These are phyloP conservation scores for Hippolais icterina DNA, from an alignment of 2,113 vertebrate species.

Conservation along the genomic window DNA sequence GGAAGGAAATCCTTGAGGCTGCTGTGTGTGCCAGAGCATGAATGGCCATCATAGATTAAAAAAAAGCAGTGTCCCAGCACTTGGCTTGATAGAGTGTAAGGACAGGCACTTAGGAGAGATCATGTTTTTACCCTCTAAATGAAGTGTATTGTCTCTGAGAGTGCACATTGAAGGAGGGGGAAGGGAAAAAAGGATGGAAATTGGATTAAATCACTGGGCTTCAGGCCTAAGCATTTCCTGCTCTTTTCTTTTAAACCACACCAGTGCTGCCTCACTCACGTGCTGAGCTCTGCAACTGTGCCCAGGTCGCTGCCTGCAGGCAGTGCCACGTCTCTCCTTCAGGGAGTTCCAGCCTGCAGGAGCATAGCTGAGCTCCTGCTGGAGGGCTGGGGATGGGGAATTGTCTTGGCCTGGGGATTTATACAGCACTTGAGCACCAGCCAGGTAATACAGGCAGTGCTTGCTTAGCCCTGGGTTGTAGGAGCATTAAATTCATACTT, in stretches of 20 bases:
- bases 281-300: neutral
- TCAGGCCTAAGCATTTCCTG: constrained; percentile 54
- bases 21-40: neutral
- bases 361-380: neutral
- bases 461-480: constrained; percentile 9
- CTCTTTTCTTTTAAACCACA: neutral
- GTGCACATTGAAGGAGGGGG: neutral
- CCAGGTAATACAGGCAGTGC: neutral
- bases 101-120: neutral
- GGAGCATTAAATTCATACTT: constrained; percentile 23
- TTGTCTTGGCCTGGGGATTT: neutral
- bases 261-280: neutral
- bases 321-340: neutral
- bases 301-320: neutral
- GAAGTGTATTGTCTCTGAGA: constrained; percentile 16
- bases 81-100: neutral
- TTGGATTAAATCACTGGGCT: constrained; percentile 61
- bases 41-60: neutral
- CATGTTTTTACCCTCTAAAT: neutral
- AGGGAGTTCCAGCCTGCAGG: neutral
- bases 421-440: neutral
- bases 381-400: neutral
- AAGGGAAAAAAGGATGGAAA: constrained; percentile 41
- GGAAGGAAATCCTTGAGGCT: neutral
- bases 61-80: neutral